A percentile compares a stretch with the other conserved stretches of the same genome.
These are phyloP conservation scores for Poecilia velifera DNA, from an alignment of 2,797 vertebrate species.

Conservation along the genomic window DNA sequence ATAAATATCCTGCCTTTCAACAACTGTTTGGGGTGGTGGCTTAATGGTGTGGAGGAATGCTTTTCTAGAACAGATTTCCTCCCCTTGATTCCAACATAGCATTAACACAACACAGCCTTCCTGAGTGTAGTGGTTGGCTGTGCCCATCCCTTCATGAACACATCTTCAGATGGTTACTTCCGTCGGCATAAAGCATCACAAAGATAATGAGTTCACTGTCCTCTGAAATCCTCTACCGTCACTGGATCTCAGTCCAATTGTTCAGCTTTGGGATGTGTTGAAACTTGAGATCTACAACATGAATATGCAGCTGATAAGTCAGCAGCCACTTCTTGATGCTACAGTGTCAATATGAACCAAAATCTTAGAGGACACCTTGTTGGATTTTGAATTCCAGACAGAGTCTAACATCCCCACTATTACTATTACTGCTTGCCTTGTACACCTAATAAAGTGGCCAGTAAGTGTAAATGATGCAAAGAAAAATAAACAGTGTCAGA, in stretches of 20 bases:
- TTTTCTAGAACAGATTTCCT: neutral
- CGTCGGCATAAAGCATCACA: neutral
- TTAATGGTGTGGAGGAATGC: neutral
- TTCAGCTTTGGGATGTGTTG: neutral
- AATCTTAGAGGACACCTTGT: neutral
- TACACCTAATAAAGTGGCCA: constrained; percentile 2
- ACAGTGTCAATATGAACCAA: neutral
- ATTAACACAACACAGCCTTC: neutral
- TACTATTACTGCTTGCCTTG: neutral
- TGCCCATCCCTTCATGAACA: neutral
- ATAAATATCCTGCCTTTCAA: neutral
- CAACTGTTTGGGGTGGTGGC: neutral
- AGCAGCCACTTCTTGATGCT: neutral
- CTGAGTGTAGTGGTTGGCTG: neutral
- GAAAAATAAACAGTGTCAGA: constrained; percentile 13
- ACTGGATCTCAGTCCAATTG: neutral
- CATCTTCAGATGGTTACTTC: neutral
- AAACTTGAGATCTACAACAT: neutral
- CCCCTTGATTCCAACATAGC: neutral
- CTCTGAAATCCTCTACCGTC: neutral
- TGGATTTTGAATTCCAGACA: neutral
- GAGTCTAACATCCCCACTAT: neutral
- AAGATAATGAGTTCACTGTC: neutral
- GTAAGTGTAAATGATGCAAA: constrained; percentile 15
- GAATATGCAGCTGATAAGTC: neutral